Base-by-base conservation (phyloP, 2,797 vertebrate species). In the Neosilurus hyrtlii region DNA sequence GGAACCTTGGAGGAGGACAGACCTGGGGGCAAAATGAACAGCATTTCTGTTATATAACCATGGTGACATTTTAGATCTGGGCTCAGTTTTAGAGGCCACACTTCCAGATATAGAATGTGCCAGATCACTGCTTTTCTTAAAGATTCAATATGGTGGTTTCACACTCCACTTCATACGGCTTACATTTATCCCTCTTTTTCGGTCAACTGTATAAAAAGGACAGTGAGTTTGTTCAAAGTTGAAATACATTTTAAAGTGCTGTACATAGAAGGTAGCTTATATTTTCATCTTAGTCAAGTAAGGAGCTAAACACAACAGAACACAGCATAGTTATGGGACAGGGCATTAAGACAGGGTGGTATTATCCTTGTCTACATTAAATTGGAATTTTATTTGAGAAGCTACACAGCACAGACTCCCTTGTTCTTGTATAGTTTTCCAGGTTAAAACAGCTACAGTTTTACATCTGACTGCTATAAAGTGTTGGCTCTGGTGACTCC, bases 1-100 rank as follows among this genome's bases (percentile, higher is more conserved):
- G 71, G 65, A 76, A 68, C 82, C 65, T 24, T 80, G 68, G 22
- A 35, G n/a, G 24, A 71, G 79, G 79, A 82, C 43, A 24, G 65
- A 24, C 73, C 76, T 63, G 56, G 61, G 66, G 71, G 56, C 80
- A 56, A 56, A 70, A 79, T 71, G 70, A 80, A 70, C 51, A 82
- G 56, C 51, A 74, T 56, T 73, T 82, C 10, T 26, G 49, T 87
- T 80, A 81, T 79, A 54, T 81, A 59, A 86, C 37, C 57, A 61
- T 59, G 43, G 35, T 86, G 87, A 83, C 85, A 85, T 88, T 88
- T 88, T 67, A 74, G n/a, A 84, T 62, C 61, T 26, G 35, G 4
- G 12, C n/a, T 52, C 43, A 65, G 1, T 30, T 78, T 78, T 65
- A 63, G 61, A 78, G 51, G 43, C 54, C 22, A 70, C 61, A n/a